A percentile compares a stretch with the other conserved stretches of the same genome.
These are phyloP conservation scores for Gallinago paraguaiae DNA, from an alignment of 2,113 vertebrate genomes.

Conservation along the genomic window DNA sequence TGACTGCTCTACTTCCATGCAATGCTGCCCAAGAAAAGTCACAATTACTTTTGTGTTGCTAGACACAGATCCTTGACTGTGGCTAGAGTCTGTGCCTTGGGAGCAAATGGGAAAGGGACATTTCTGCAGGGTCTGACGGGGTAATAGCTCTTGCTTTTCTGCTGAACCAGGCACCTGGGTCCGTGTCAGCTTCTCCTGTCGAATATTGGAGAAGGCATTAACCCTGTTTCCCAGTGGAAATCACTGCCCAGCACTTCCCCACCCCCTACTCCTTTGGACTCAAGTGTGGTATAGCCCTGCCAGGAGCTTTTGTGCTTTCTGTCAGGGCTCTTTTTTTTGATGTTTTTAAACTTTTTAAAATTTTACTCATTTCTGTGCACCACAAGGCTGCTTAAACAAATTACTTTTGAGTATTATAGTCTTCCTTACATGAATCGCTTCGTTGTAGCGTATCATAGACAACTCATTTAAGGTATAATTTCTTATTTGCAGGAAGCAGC, in stretches of 20 bases:
- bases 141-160: neutral
- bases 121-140: neutral
- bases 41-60: neutral
- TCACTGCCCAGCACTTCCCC: neutral
- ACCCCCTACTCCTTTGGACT: neutral
- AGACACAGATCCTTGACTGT: neutral
- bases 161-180: neutral
- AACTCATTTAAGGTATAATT: neutral
- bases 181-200: neutral
- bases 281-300: neutral
- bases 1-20: neutral
- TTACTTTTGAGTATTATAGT: neutral
- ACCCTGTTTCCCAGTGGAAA: neutral
- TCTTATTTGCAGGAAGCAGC: neutral
- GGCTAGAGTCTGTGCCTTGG: neutral
- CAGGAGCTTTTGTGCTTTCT: neutral
- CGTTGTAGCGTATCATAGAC: neutral
- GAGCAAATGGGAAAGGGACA: neutral
- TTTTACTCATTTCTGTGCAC: neutral
- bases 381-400: neutral
- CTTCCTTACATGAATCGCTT: neutral
- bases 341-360: neutral
- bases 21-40: neutral
- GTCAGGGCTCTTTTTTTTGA: too few species aligned
- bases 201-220: neutral